Evolutionary conservation across 2,888 invertebrate genomes (phyloP), one percentile per base, ranked within the genome.

Genomic region (Periphyllus acericola): DNA sequence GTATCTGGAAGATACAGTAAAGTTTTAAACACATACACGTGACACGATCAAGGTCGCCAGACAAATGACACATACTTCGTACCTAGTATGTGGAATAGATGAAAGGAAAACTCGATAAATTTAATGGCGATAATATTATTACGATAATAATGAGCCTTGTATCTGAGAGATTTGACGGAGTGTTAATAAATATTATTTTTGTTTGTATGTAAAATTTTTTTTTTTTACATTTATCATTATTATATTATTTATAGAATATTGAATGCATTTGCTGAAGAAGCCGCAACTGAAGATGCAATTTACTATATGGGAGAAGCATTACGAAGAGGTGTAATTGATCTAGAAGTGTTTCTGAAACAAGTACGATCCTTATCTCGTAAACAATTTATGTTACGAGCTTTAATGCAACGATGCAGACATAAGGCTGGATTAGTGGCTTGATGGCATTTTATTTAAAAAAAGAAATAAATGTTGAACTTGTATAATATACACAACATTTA

Each of bases 261-360:
- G 89, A 97, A 96, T 92, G 96, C 98, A 75, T 99, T 97, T 93
- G 98, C 98, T 82, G 98, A 99, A 92, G 99, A 99, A 93, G 98
- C 99, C 89, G 98, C 99, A 29, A 94, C 97, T 84, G 99, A 99
- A 93, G 99, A 99, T 93, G 97, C 98, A 89, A 98, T 99, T 91
- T 99, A 99, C 92, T 98, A 98, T 91, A 95, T 99, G 92, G 98
- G 98, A 17, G 98, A 99, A 93, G 98, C 98, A 19, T 92, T 99
- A 89, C 94, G 98, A 89, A 95, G 96, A 90, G 96, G 96, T 89
- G 97, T 97, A 14, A 97, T 99, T 91, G 98, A 98, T 93, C 93
- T 99, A 91, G 99, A 99, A 91, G 96, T 96, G 86, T 99, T 99
- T 93, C 93, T 99, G 90, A 98, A 98, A 92, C 97, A 98, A 93